Percentiles rank a stretch among this genome's conserved stretches.
phyloP scores from a whole-genome alignment of 2,888 invertebrate genomes.

The Rutpela maculata region DNA sequence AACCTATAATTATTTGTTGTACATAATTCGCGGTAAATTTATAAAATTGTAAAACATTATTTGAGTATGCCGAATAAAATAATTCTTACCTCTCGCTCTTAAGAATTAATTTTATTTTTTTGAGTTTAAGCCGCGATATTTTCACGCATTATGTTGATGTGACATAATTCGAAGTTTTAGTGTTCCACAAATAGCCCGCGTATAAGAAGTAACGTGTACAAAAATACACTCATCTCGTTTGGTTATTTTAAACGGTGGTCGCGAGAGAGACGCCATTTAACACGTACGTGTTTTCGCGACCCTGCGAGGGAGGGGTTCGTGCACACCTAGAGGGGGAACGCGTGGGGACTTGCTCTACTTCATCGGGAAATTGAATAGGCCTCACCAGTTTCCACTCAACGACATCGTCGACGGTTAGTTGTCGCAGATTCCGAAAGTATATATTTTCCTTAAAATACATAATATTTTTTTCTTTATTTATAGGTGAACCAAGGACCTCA shows the following conservation, averaged over 20 bases:
- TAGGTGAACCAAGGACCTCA: conserved; percentile 81
- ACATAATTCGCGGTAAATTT: not conserved
- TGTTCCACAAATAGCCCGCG: conserved; percentile 63
- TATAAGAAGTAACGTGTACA: conserved; percentile 38
- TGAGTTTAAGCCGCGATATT: not conserved
- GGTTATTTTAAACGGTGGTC: conserved; percentile 22
- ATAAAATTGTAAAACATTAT: no score
- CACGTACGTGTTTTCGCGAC: conserved; percentile 28
- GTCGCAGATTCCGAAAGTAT: not conserved
- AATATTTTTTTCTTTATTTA: conserved; percentile 55
- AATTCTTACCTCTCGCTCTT: not conserved
- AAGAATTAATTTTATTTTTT: conserved; percentile 1
- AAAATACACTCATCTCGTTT: conserved; percentile 47
- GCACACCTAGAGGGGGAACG: conserved; percentile 52
- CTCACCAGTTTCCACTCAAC: conserved; percentile 56
- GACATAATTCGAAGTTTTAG: conserved; percentile 62
- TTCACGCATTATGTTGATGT: conserved; percentile 45
- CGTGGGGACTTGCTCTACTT: conserved; percentile 62
- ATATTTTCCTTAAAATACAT: conserved; percentile 11
- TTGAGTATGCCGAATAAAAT: not conserved
- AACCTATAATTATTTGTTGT: no score
- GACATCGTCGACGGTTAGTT: conserved; percentile 52
- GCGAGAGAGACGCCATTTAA: conserved; percentile 29
- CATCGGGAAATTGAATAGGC: conserved; percentile 56
- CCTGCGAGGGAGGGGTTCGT: conserved; percentile 28